Base-by-base conservation (phyloP, 2,888 invertebrate species). In the Eudemis profundana region DNA sequence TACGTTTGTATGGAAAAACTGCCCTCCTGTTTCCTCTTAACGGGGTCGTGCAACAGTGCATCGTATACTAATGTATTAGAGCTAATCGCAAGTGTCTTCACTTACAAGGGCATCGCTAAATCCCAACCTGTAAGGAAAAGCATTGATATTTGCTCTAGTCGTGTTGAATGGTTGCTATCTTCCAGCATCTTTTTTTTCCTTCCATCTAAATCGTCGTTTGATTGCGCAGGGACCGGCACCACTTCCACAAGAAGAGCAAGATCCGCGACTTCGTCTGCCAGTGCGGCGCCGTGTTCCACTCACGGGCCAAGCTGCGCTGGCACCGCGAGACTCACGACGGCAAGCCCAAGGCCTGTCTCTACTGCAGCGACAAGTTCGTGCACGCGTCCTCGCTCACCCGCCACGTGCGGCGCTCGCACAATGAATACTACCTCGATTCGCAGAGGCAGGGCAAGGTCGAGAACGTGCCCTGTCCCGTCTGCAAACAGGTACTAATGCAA, bases 281-380 rank as follows among this genome's bases (percentile, higher is more conserved):
- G 68, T 97, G 97, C 85, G 97, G 97, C 42, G 95, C 95, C 72
- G 94, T 97, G 65, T 94, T 96, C 85, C 96, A 96, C 78, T 96
- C 97, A 57, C 95, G 95, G 79, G 96, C 96, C 73, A 97, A 97
- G 85, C 93, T 97, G 72, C 94, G 94, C 3, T 97, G 97, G 96
- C 97, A 98, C 89, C 94, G 95, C 78, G 97, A 97, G 87, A 96
- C 95, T 3, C 97, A 97, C 88, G 96, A 96, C 68, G 92, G 94
- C 27, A 95, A 95, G 79, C 97, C 97, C 33, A 96, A 97, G 84
- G 95, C 96, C 49, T 98, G 98, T 86, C 94, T 94, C 3, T 95
- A 96, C 81, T 98, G 98, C 89, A 95, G 95, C 78, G 97, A 97
- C 89, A 95, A 97, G 77, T 98, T 97, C 85, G 94, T 97, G 68